Base-by-base conservation (phyloP, 30 jellyfish, hydroid and myxozoan species). In the Clytia hemisphaerica region DNA sequence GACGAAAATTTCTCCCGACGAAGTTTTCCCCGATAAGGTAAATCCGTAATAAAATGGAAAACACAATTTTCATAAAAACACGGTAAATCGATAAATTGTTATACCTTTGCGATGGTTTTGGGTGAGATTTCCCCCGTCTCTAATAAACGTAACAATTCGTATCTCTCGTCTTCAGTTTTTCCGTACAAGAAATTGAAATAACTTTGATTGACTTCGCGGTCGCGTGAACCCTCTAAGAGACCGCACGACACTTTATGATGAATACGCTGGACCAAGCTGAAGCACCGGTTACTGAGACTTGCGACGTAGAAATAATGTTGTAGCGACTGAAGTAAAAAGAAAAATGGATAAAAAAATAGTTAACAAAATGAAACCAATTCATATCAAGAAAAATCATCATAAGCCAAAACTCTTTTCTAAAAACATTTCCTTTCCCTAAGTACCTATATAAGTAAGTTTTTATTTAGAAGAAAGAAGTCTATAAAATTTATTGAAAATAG, bases 181-280 rank as follows among this genome's bases (percentile, higher is more conserved):
- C 79, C 79, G 45, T 66, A 66, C 37, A 66, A 44, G 79, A 66
- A 66, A 26, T 66, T 66, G 79, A 66, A 66, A 46, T 66, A 66
- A 26, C 79, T 66, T 22, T 66, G 79, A 22, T 66, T 66, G 7
- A 66, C 79, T 66, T 66, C 79, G 14, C 36, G 37, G 38, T 66
- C 79, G 26, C 79, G 75, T 16, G 66, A 27, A 19, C 79, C 79
- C 45, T 66, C 79, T 16, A 66, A 22, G n/a, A 66, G 36, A 30
- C 79, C 79, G 16, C 37, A 29, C n/a, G 55, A 5, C 12, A 37
- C 79, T 37, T 66, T 66, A 7, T 37, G 2, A 26, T 27, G 26
- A 21, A 66, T 66, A 22, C 72, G 1, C 25, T 66, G 72, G 9
- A 66, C 79, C 15, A 27, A 29, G 18, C 30, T 45, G 3, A 66